Conservation (phyloP, 2,113 vertebrate genomes). For the Xiphorhynchus elegans region DNA sequence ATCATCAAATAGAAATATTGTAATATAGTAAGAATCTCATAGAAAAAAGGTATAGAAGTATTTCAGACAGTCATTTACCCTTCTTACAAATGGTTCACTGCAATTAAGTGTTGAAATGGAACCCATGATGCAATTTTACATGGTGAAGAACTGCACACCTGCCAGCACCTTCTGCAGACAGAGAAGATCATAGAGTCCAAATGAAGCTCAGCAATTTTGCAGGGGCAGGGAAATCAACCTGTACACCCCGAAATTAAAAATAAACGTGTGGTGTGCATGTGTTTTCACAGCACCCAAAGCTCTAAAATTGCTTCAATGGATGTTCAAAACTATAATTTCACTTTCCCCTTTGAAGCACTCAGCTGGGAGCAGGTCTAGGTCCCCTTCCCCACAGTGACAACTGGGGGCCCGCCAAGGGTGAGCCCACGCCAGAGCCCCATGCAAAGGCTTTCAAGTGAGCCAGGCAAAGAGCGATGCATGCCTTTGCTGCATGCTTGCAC, state of each 20-base stretch:
- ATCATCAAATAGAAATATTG: not conserved
- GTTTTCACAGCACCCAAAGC: not conserved
- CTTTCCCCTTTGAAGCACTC: rapidly evolving
- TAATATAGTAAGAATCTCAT: not conserved
- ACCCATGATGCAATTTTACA: not conserved
- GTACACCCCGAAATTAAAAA: not conserved
- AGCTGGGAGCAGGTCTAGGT: not conserved
- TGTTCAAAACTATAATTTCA: not conserved
- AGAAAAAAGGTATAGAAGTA: not conserved
- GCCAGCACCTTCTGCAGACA: not conserved
- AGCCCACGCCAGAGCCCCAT: not conserved
- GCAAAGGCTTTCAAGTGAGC: not conserved
- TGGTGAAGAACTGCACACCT: not conserved
- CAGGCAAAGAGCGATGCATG: rapidly evolving
- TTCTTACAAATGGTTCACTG: not conserved
- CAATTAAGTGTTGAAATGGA: not conserved
- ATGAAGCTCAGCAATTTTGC: not conserved
- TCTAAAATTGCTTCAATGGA: not conserved
- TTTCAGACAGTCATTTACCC: not conserved
- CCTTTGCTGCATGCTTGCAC: not conserved
- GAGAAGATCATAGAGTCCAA: not conserved
- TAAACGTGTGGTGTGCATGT: rapidly evolving
- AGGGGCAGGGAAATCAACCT: not conserved
- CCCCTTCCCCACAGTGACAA: not conserved
- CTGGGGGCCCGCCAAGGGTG: rapidly evolving